phyloP scores from a whole-genome alignment of 2,888 invertebrate species.

The Plutella xylostella region DNA sequence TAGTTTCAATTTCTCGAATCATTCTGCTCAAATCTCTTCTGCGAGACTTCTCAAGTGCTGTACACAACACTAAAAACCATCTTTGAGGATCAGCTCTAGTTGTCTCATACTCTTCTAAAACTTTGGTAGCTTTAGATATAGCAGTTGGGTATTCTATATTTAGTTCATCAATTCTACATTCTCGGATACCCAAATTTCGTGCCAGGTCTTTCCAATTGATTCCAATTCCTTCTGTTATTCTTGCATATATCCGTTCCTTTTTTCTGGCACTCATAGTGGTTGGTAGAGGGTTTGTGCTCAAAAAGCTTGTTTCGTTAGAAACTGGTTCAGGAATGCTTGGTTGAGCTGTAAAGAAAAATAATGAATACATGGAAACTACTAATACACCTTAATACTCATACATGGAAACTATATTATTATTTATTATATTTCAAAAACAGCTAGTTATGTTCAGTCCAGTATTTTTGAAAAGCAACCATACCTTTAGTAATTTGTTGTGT shows the following conservation, averaged over 20 bases:
- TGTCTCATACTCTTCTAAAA: slow-evolving; percentile 34
- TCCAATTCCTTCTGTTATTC: slow-evolving; percentile 44
- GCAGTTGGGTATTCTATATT: slow-evolving; percentile 29
- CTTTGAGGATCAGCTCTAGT: slow-evolving; percentile 36
- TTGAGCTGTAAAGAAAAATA: not conserved
- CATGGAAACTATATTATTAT: no score
- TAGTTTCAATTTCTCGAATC: slow-evolving; percentile 43
- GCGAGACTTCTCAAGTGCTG: slow-evolving; percentile 43
- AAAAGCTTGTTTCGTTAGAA: not conserved
- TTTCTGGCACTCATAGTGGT: slow-evolving; percentile 26
- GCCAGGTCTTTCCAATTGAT: slow-evolving; percentile 47
- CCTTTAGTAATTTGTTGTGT: no score
- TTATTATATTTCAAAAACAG: no score
- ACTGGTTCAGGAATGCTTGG: not conserved
- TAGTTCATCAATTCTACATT: slow-evolving; percentile 45
- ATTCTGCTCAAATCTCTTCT: slow-evolving; percentile 43
- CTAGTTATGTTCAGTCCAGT: no score
- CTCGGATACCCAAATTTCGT: slow-evolving; percentile 43
- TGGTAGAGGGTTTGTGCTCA: slow-evolving; percentile 25
- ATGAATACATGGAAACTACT: not conserved
- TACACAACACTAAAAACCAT: slow-evolving; percentile 48
- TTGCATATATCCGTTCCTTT: slow-evolving; percentile 38
- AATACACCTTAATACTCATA: not conserved
- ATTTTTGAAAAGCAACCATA: no score
- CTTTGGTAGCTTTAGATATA: slow-evolving; percentile 31